These are phyloP conservation scores for Machimus rusticus DNA, from an alignment of 2,888 invertebrate species.

Conservation along the genomic window DNA sequence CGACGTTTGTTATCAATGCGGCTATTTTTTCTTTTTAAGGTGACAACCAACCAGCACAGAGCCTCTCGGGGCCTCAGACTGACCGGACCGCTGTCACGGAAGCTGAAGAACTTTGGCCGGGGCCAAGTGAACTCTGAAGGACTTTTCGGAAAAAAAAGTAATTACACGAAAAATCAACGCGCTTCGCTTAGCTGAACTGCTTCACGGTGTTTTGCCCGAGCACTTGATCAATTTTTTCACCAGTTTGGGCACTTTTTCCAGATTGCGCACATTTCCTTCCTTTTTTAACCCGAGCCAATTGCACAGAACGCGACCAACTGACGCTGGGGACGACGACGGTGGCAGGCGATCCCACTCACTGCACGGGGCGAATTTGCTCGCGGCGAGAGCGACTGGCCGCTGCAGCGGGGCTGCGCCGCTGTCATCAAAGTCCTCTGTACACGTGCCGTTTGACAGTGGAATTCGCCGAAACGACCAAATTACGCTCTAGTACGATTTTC, in stretches of 20 bases:
- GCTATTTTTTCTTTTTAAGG: not conserved
- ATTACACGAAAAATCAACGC: not conserved
- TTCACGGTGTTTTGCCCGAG: not conserved
- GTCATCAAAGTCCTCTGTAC: not conserved
- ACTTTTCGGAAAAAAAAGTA: not conserved
- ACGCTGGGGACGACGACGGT: not conserved
- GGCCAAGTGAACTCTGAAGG: slow-evolving; percentile 7
- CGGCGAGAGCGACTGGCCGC: not conserved
- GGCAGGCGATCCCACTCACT: not conserved
- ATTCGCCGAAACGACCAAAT: not conserved
- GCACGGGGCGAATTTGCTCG: not conserved
- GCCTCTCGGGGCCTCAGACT: not conserved
- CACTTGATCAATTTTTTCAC: not conserved
- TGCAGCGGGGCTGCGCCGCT: not conserved
- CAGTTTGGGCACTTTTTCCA: not conserved
- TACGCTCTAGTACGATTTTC: not conserved
- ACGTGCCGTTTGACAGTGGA: not conserved
- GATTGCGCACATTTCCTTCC: slow-evolving; percentile 20
- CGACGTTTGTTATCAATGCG: not conserved
- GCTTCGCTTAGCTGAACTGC: not conserved
- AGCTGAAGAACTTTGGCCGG: slow-evolving; percentile 25
- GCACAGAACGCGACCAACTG: slow-evolving; percentile 28
- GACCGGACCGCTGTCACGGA: not conserved
- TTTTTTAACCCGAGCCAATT: slow-evolving; percentile 23
- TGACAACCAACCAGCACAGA: not conserved